A percentile compares a stretch with the other conserved stretches of the same genome.
phyloP scores from a whole-genome alignment of 1,140 invertebrate species.

The Oreohelix idahoensis region DNA sequence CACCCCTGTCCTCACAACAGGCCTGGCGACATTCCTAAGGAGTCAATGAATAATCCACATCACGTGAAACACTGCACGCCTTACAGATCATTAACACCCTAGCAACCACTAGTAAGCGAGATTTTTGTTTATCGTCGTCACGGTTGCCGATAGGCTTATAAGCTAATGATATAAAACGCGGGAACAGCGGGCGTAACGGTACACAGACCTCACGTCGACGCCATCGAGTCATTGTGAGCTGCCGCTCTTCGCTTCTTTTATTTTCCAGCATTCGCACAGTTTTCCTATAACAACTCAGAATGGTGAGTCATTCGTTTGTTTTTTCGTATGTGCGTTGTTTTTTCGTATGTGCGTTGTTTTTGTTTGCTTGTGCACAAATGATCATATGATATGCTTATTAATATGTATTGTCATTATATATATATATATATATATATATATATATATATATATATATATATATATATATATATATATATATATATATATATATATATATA shows the following conservation, averaged over 20 bases:
- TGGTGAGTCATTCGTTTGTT: neutral
- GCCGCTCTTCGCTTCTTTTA: neutral
- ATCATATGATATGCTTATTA: too few species aligned
- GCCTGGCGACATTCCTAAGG: too few species aligned
- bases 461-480: neutral
- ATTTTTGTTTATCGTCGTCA: constrained; percentile 20
- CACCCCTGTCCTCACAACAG: too few species aligned
- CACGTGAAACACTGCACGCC: too few species aligned
- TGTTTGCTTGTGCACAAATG: too few species aligned
- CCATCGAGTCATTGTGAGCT: constrained; percentile 21
- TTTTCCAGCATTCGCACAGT: neutral
- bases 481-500: neutral
- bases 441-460: too few species aligned
- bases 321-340: neutral
- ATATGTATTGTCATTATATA: too few species aligned
- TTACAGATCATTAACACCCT: too few species aligned
- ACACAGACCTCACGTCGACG: constrained; percentile 13
- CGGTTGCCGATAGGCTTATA: neutral
- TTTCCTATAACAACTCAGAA: neutral
- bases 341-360: neutral
- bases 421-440: too few species aligned
- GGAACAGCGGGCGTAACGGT: too few species aligned
- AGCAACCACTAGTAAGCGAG: neutral
- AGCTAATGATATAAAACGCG: neutral
- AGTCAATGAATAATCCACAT: too few species aligned